Evolutionary conservation across 2,797 vertebrate species (phyloP).

Genomic region (Myotis pilosus): DNA sequence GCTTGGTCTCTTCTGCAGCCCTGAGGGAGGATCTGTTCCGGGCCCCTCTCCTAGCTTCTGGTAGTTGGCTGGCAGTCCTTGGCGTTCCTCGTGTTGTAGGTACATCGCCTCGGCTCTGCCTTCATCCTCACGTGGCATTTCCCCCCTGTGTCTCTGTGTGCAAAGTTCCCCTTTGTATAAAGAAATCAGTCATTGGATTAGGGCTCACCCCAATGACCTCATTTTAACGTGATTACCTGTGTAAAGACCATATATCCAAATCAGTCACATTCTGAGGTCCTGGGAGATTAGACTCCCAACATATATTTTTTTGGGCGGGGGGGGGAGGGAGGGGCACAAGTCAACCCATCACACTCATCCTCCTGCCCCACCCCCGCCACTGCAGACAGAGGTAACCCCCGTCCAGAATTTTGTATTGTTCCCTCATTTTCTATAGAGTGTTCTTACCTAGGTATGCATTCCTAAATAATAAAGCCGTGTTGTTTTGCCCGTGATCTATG

Average conservation of each 20-base stretch:
- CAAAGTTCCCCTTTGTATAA: not conserved
- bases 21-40: not conserved
- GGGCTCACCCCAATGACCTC: not conserved
- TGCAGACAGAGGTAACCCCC: not conserved
- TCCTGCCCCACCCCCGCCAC: fast-evolving
- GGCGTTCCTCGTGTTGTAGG: not conserved
- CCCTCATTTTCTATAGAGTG: not conserved
- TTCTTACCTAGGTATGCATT: not conserved
- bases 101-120: not conserved
- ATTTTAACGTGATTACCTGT: not conserved
- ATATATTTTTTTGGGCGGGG: not conserved
- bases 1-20: not conserved
- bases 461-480: not conserved
- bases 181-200: not conserved
- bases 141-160: not conserved
- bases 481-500: not conserved
- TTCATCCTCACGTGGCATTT: not conserved
- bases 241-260: not conserved
- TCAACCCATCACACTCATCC: not conserved
- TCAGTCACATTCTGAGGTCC: not conserved
- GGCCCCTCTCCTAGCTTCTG: not conserved
- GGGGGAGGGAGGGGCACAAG: not conserved
- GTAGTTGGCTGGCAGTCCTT: not conserved
- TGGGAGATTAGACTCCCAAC: not conserved
- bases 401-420: not conserved